These are phyloP conservation scores for Podotricha telesiphe DNA, from an alignment of 2,888 invertebrate genomes.

Conservation along the genomic window DNA sequence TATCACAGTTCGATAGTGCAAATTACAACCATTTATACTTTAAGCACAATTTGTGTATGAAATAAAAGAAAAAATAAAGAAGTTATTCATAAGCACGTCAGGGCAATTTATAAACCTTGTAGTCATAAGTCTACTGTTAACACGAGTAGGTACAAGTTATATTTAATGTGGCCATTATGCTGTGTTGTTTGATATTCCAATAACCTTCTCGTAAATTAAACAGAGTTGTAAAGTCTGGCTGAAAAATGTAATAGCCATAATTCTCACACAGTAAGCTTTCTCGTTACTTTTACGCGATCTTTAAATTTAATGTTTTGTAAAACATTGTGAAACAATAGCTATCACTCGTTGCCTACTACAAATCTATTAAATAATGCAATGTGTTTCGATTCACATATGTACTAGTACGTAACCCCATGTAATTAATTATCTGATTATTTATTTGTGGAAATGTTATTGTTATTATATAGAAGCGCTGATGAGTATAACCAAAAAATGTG, in stretches of 20 bases:
- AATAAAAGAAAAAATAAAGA: neutral
- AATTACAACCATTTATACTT: neutral
- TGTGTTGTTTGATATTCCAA: conserved; percentile 25
- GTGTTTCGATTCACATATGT: neutral
- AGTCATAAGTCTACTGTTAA: neutral
- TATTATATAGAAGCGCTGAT: neutral
- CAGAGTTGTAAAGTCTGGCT: conserved; percentile 25
- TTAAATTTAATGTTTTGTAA: conserved; percentile 18
- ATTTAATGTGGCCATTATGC: conserved; percentile 19
- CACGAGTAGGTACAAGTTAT: neutral
- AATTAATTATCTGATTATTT: neutral
- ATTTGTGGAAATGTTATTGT: neutral
- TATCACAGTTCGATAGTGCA: too few species aligned
- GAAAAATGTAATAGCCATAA: conserved; percentile 33
- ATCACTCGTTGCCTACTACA: neutral
- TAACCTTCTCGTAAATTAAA: conserved; percentile 31
- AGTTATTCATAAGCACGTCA: neutral
- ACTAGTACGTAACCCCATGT: neutral
- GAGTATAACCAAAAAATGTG: neutral
- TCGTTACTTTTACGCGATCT: conserved; percentile 26
- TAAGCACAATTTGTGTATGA: neutral
- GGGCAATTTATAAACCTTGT: conserved; percentile 1
- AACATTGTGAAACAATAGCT: conserved; percentile 5
- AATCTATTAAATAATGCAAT: conserved; percentile 11
- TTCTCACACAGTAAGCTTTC: conserved; percentile 22